These are phyloP conservation scores for Myathropa florea DNA, from an alignment of 2,888 invertebrate genomes.

Conservation along the genomic window DNA sequence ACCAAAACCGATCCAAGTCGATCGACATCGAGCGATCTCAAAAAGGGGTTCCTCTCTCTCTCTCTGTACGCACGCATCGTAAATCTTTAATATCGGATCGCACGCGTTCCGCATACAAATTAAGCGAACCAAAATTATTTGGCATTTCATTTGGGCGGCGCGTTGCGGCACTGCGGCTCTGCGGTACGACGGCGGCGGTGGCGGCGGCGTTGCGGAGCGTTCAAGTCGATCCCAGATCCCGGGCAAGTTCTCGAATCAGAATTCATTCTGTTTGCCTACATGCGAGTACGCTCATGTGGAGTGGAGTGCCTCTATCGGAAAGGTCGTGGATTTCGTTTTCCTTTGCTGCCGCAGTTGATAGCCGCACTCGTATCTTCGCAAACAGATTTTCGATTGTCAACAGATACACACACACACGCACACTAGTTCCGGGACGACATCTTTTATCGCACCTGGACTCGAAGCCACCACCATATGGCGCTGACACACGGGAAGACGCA, in stretches of 20 bases:
- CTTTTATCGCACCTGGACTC: slow-evolving; percentile 69
- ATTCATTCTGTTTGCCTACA: slow-evolving; percentile 41
- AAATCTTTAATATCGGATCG: slow-evolving; percentile 70
- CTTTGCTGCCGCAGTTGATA: slow-evolving; percentile 7
- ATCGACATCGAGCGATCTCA: slow-evolving; percentile 29
- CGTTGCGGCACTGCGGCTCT: neutral
- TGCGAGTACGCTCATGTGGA: neutral
- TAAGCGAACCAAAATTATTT: slow-evolving; percentile 66
- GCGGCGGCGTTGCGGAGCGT: neutral
- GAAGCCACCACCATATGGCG: slow-evolving; percentile 44
- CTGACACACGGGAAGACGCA: neutral
- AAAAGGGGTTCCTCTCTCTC: neutral
- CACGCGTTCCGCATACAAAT: slow-evolving; percentile 70
- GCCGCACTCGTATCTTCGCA: slow-evolving; percentile 15
- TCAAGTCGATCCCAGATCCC: neutral
- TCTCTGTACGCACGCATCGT: slow-evolving; percentile 55
- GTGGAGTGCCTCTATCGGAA: neutral
- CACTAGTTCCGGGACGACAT: slow-evolving; percentile 34
- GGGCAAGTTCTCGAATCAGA: slow-evolving; percentile 5
- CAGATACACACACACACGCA: slow-evolving; percentile 1
- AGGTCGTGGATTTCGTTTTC: neutral
- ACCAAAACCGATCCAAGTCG: neutral
- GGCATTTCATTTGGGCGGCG: slow-evolving; percentile 57
- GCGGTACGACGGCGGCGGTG: neutral
- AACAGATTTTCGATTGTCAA: slow-evolving; percentile 52